Conservation (phyloP, 92 coral and sea anemone genomes). For the Micromussa lordhowensis region DNA sequence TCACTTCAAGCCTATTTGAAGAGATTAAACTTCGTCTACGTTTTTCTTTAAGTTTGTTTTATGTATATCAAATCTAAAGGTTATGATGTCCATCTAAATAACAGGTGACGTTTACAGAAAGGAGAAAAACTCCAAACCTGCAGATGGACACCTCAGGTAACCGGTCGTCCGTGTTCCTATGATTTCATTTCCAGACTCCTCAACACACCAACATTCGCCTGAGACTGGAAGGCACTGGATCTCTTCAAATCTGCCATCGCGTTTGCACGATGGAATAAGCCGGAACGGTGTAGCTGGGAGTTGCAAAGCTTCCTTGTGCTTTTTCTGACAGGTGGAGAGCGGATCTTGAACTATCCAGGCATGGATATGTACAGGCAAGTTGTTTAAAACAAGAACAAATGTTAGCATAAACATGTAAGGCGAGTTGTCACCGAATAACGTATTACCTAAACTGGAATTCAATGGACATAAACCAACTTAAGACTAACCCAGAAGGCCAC, state of each 20-base stretch:
- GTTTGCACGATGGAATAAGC: constrained; percentile 73
- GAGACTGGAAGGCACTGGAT: constrained; percentile 80
- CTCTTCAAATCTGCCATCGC: constrained; percentile 82
- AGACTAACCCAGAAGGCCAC: constrained; percentile 52
- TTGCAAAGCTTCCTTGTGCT: constrained; percentile 55
- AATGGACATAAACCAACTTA: not conserved
- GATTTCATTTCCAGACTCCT: constrained; percentile 73
- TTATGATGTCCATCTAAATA: too few species aligned
- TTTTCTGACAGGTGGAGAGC: constrained; percentile 71
- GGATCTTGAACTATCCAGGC: constrained; percentile 33
- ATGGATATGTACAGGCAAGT: not conserved
- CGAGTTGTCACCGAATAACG: not conserved
- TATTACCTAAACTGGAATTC: not conserved
- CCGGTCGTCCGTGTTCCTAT: constrained; percentile 75
- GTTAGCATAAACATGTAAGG: not conserved
- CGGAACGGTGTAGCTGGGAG: constrained; percentile 42
- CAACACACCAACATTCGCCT: constrained; percentile 91
- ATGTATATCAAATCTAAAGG: too few species aligned
- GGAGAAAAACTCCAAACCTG: constrained; percentile 40
- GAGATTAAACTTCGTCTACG: too few species aligned
- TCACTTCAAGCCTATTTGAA: too few species aligned
- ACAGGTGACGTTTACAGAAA: not conserved
- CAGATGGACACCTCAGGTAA: constrained; percentile 72
- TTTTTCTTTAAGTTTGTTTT: too few species aligned
- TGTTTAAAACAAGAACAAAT: not conserved